Evolutionary conservation across 2,113 vertebrate genomes (phyloP), one percentile per base, ranked within the genome.

Genomic region (Panthera uncia): DNA sequence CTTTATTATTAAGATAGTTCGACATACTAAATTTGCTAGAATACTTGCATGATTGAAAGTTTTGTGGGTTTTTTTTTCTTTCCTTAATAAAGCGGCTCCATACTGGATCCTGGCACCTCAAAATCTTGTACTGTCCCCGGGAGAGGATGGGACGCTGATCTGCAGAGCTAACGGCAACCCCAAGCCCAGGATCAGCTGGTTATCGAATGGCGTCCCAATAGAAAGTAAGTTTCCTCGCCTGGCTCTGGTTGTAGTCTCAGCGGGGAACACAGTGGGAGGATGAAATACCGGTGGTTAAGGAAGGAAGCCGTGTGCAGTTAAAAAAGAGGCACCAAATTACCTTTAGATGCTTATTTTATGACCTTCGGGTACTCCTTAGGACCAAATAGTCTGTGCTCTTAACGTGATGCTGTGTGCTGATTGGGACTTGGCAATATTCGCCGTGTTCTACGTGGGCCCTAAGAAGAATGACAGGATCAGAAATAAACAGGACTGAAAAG

Each of bases 81-180:
- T 97, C 36, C 57, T 97, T 55, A 95, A 81, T 73, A 80, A 98
- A 99, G 99, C 99, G 97, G 99, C 99, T 89, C 99, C 99, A 0
- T 99, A 99, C 97, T 99, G 99, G 99, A 99, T 99, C 98, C 98
- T 98, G 82, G 98, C 98, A 79, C 99, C 99, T 91, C 99, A 98
- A 90, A 99, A 99, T 97, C 99, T 99, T 79, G 99, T 99, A 80
- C 98, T 99, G 61, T 99, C 99, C 96, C 99, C 99, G 52, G 99
- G 99, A 98, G 99, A 99, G 98, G 99, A 98, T 21, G 99, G 99
- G 0, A 98, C 96, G 10, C 96, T 99, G 96, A 99, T 99, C 98
- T 99, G 99, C 98, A 99, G 99, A 99, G 99, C 99, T 87, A 99
- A 99, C 7, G 99, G 99, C 45, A 99, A 99, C 76, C 99, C 99